Evolutionary conservation across 1,140 invertebrate genomes (phyloP).

Genomic region (Drosophila orosa): DNA sequence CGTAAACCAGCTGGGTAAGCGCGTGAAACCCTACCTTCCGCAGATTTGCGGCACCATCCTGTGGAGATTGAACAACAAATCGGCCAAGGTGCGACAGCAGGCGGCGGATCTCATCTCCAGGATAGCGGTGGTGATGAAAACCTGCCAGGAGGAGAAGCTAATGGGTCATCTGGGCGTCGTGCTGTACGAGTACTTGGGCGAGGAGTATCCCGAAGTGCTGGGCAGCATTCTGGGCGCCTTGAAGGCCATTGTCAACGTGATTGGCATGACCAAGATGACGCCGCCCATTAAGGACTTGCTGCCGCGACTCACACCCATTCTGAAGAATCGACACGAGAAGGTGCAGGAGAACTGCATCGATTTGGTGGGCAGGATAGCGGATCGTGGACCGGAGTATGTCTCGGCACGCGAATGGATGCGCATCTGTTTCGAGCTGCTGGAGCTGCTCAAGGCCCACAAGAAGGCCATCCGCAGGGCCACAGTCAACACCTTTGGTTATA

Average conservation of each 20-base stretch:
- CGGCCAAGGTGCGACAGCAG: conserved; percentile 99
- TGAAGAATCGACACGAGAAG: conserved; percentile 97
- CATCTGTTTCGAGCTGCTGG: conserved; percentile 99
- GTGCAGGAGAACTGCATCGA: conserved; percentile 99
- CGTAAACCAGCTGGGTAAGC: conserved; percentile 98
- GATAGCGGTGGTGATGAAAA: conserved; percentile 99
- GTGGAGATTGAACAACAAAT: conserved; percentile 99
- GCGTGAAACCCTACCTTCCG: conserved; percentile 99
- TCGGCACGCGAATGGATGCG: conserved; percentile 99
- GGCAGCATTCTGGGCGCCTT: conserved; percentile 99
- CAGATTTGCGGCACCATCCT: conserved; percentile 99
- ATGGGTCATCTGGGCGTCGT: conserved; percentile 99
- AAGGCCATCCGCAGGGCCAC: conserved; percentile 99
- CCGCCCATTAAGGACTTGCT: conserved; percentile 99
- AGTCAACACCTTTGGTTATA: conserved; percentile 99
- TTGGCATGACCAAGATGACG: conserved; percentile 99
- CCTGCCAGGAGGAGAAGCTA: conserved; percentile 99
- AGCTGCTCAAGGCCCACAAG: conserved; percentile 99
- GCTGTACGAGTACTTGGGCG: conserved; percentile 99
- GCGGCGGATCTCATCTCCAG: conserved; percentile 99
- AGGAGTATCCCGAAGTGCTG: conserved; percentile 99
- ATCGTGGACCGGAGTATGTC: conserved; percentile 99
- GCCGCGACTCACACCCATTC: conserved; percentile 97
- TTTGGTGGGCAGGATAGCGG: conserved; percentile 98
- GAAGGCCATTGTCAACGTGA: conserved; percentile 99